phyloP scores from a whole-genome alignment of 1,140 invertebrate species.

The Alviniconcha marisindica region DNA sequence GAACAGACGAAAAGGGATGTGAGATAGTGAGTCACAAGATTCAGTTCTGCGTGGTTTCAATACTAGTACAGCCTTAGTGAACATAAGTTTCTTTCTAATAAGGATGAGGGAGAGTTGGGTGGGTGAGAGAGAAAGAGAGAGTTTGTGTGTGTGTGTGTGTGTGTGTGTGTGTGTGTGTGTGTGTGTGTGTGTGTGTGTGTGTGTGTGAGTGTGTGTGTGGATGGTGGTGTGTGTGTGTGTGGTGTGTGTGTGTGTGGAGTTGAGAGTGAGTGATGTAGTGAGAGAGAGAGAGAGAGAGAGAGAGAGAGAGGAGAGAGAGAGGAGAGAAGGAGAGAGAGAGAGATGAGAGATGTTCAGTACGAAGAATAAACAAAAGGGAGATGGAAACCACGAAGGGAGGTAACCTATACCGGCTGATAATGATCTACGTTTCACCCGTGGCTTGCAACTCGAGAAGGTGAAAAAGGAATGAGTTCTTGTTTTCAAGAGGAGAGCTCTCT shows the following conservation, averaged over 20 bases:
- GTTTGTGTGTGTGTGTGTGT: conserved; percentile 4
- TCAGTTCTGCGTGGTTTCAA: no score
- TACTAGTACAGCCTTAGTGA: no score
- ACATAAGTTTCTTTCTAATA: no score
- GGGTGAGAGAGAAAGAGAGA: not conserved
- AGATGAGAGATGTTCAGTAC: not conserved
- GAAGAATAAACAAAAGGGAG: no score
- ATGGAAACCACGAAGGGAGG: no score
- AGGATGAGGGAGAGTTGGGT: not conserved
- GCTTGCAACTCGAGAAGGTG: no score
- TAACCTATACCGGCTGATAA: no score
- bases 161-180: conserved; percentile 2
- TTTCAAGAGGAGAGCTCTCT: not conserved
- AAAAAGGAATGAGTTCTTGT: not conserved
- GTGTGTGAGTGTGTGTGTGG: conserved; percentile 16
- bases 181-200: not conserved
- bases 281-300: not conserved
- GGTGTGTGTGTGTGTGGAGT: conserved; percentile 21
- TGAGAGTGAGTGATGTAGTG: not conserved
- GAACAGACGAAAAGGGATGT: no score
- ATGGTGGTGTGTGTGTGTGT: not conserved
- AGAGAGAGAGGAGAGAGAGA: no score
- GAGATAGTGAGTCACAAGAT: no score
- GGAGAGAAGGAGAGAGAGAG: not conserved
- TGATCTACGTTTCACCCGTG: no score